A percentile compares a stretch with the other conserved stretches of the same genome.
These are phyloP conservation scores for Anoura caudifer DNA, from an alignment of 2,113 vertebrate genomes.

Conservation along the genomic window DNA sequence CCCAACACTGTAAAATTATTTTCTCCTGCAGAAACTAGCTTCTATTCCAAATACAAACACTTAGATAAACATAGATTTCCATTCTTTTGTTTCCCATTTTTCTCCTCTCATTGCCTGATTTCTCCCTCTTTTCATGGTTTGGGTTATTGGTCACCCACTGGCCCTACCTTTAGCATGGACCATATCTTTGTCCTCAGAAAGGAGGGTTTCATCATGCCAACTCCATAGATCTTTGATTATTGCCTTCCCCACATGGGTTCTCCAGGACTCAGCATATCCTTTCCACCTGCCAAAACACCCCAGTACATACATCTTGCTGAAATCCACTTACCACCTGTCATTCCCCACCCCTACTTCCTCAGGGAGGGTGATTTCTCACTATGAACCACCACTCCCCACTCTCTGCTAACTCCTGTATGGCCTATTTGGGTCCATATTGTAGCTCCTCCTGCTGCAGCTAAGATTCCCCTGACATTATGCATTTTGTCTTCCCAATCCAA, in stretches of 20 bases:
- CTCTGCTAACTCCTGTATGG: background rate
- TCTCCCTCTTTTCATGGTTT: background rate
- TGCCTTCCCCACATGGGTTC: background rate
- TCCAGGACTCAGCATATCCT: background rate
- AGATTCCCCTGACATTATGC: background rate
- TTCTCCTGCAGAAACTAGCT: background rate
- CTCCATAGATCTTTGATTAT: background rate
- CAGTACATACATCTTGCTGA: too few species aligned
- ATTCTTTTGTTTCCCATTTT: background rate
- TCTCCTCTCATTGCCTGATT: background rate
- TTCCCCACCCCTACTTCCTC: background rate
- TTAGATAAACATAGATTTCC: background rate
- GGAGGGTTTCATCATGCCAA: background rate
- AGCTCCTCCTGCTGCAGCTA: background rate
- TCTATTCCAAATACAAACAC: background rate
- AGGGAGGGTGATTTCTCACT: background rate
- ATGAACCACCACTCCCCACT: too few species aligned
- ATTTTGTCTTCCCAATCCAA: background rate
- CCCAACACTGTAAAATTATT: background rate
- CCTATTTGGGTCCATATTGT: background rate
- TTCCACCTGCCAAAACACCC: background rate
- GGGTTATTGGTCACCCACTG: background rate
- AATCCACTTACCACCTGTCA: background rate
- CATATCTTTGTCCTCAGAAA: background rate
- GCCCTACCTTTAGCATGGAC: background rate